Conservation (phyloP, 1,140 invertebrate species). For the Harpegnathos saltator region DNA sequence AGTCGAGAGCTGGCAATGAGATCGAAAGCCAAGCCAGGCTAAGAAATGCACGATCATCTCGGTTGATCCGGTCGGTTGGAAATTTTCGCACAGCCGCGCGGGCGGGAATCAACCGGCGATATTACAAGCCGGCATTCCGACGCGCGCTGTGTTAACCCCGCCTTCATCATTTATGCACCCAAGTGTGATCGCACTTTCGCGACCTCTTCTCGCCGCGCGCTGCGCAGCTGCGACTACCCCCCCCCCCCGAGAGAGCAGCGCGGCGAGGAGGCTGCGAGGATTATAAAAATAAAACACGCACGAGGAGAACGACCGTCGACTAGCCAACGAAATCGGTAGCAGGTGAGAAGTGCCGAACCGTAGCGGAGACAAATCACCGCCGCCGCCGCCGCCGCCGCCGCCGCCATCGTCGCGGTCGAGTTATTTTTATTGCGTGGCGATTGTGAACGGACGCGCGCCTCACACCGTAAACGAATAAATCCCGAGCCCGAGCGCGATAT, state of each 20-base stretch:
- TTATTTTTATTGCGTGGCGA: constrained; percentile 66
- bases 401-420: no score
- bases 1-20: no score
- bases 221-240: constrained; percentile 58
- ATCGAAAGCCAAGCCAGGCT: no score
- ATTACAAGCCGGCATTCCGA: no score
- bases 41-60: no score
- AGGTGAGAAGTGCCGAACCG: constrained; percentile 65
- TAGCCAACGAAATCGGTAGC: constrained; percentile 59
- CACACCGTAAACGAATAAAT: constrained; percentile 43
- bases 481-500: not conserved
- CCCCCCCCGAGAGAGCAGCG: no score
- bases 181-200: not conserved
- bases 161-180: constrained; percentile 6
- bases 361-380: constrained; percentile 66
- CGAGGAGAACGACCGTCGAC: constrained; percentile 30
- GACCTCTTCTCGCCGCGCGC: not conserved
- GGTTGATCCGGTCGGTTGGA: no score
- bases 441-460: constrained; percentile 32
- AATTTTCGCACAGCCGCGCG: no score
- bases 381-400: no score
- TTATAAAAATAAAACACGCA: constrained; percentile 65
- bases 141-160: not conserved
- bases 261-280: not conserved
- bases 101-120: no score